These are phyloP conservation scores for Dusona sp. DNA, from an alignment of 2,888 invertebrate genomes.

Conservation along the genomic window DNA sequence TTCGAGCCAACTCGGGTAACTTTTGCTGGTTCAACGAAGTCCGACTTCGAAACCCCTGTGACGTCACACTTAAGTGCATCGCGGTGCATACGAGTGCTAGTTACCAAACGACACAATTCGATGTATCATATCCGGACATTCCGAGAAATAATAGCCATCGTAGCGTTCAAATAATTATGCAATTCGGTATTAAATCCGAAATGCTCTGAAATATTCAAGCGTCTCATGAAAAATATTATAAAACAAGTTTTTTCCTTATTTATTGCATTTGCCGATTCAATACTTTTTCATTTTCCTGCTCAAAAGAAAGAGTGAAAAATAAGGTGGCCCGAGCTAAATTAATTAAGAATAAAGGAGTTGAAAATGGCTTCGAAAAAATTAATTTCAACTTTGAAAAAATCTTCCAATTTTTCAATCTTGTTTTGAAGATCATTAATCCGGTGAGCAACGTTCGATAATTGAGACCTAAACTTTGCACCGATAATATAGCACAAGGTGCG, in stretches of 20 bases:
- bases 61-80: background rate
- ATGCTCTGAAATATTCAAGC: background rate
- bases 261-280: too few species aligned
- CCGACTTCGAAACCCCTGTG: background rate
- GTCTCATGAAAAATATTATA: too few species aligned
- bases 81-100: background rate
- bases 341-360: background rate
- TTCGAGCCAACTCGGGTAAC: background rate
- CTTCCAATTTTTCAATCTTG: background rate
- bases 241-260: too few species aligned
- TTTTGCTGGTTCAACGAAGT: background rate
- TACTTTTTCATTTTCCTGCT: too few species aligned
- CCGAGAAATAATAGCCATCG: background rate
- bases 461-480: slow-evolving; percentile 20
- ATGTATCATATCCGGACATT: slow-evolving; percentile 1
- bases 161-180: background rate
- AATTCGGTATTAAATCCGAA: background rate
- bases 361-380: background rate
- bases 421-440: background rate
- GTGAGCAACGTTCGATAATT: background rate
- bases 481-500: slow-evolving; percentile 11
- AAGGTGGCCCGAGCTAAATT: background rate
- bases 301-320: background rate
- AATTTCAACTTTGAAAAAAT: background rate
- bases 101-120: background rate